Evolutionary conservation across 1,140 invertebrate genomes (phyloP).

Genomic region (Anthonomus grandis): DNA sequence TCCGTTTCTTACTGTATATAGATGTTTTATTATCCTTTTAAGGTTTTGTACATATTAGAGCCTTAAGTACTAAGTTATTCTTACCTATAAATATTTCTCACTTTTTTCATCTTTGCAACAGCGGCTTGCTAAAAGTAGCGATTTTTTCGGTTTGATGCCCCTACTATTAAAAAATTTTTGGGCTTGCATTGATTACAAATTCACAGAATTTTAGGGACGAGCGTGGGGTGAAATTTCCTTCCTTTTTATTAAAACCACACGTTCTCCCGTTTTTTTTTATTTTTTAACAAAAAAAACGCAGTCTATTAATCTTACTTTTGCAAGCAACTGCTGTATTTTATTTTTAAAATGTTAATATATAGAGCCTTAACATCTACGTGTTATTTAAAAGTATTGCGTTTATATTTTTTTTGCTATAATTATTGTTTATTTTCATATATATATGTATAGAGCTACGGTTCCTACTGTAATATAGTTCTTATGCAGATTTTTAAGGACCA

Average conservation of each 20-base stretch:
- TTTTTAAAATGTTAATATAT: neutral
- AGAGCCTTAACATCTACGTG: neutral
- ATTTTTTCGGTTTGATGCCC: conserved; percentile 9
- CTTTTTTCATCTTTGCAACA: conserved; percentile 17
- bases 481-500: too few relatives aligned
- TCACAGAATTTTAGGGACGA: conserved; percentile 4
- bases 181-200: conserved; percentile 28
- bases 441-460: too few relatives aligned
- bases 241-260: neutral
- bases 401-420: conserved; percentile 12
- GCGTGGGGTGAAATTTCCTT: neutral
- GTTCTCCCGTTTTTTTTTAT: neutral
- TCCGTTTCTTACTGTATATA: conserved; percentile 18
- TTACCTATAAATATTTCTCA: conserved; percentile 25
- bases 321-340: conserved; percentile 15
- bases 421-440: conserved; percentile 8
- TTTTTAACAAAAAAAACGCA: conserved; percentile 10
- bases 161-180: conserved; percentile 22
- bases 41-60: conserved; percentile 28
- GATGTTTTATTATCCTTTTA: conserved; percentile 27
- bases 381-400: conserved; percentile 8
- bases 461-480: too few relatives aligned
- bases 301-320: conserved; percentile 12
- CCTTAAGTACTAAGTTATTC: conserved; percentile 13
- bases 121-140: conserved; percentile 9